phyloP scores from a whole-genome alignment of 2,797 vertebrate species.

The Acanthopagrus latus region DNA sequence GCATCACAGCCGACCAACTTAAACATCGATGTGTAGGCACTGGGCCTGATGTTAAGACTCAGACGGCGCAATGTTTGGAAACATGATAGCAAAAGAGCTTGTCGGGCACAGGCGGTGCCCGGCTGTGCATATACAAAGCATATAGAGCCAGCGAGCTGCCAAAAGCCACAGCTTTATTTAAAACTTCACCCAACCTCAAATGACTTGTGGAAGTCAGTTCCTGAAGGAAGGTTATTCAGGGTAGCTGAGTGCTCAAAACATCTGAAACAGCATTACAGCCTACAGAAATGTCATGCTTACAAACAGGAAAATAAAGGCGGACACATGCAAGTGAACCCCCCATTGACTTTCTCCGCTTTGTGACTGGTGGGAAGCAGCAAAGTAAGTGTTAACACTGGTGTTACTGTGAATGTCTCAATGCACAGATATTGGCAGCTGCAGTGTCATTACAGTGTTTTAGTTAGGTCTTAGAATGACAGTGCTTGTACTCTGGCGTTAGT shows the following conservation, averaged over 20 bases:
- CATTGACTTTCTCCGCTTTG: constrained; percentile 40
- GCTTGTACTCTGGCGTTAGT: constrained; percentile 44
- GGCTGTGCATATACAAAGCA: constrained; percentile 52
- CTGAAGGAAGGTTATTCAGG: constrained; percentile 62
- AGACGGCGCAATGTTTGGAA: constrained; percentile 56
- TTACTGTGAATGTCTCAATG: constrained; percentile 30
- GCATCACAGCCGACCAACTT: constrained; percentile 29
- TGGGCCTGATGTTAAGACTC: constrained; percentile 27
- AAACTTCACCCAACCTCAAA: constrained; percentile 67
- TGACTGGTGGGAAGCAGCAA: constrained; percentile 31
- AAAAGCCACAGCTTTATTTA: constrained; percentile 75
- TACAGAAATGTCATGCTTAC: constrained; percentile 48
- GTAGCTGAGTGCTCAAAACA: constrained; percentile 56
- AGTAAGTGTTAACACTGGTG: constrained; percentile 41
- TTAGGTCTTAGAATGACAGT: constrained; percentile 41
- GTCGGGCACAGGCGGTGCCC: constrained; percentile 35
- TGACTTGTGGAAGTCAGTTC: constrained; percentile 59
- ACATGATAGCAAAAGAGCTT: constrained; percentile 50
- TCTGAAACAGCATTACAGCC: constrained; percentile 51
- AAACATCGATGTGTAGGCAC: constrained; percentile 43
- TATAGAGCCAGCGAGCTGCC: constrained; percentile 61
- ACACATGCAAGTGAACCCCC: constrained; percentile 32
- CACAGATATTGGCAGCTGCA: constrained; percentile 50
- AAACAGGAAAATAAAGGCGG: constrained; percentile 38
- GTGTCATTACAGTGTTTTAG: constrained; percentile 42